These are phyloP conservation scores for Miltochrista miniata DNA, from an alignment of 2,888 invertebrate genomes.

Conservation along the genomic window DNA sequence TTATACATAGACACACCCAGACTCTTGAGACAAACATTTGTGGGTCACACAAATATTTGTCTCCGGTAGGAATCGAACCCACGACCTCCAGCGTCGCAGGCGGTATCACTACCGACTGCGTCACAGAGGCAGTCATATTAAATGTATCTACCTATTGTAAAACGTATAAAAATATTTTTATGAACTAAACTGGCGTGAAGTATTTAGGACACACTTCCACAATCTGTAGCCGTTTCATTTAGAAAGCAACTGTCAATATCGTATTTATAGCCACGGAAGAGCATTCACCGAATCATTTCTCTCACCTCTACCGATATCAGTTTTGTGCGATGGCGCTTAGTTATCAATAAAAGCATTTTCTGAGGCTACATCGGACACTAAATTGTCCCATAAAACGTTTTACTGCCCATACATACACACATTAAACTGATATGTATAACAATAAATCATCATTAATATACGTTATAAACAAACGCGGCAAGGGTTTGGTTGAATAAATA, in stretches of 20 bases:
- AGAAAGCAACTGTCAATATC: conserved; percentile 28
- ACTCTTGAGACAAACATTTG: no score
- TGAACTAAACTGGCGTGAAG: no score
- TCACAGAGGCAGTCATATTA: no score
- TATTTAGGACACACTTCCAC: no score
- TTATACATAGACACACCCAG: no score
- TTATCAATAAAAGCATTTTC: conserved; percentile 74
- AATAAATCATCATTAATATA: conserved; percentile 77
- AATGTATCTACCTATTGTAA: no score
- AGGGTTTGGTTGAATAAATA: conserved; percentile 70
- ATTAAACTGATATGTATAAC: conserved; percentile 71
- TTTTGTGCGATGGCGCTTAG: conserved; percentile 66
- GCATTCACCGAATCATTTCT: conserved; percentile 32
- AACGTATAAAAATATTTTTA: no score
- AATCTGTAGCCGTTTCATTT: conserved; percentile 19
- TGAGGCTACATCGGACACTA: conserved; percentile 68
- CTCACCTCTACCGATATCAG: conserved; percentile 54
- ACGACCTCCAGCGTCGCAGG: no score
- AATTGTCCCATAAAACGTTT: conserved; percentile 76
- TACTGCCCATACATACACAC: conserved; percentile 75
- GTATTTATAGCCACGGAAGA: conserved; percentile 29
- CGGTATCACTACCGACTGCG: no score
- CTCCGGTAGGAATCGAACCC: no score
- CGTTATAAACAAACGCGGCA: conserved; percentile 68
- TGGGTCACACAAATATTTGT: no score